Evolutionary conservation across 2,888 invertebrate species (phyloP), one percentile per base, ranked within the genome.

Genomic region (Drosophila fulvimacula): DNA sequence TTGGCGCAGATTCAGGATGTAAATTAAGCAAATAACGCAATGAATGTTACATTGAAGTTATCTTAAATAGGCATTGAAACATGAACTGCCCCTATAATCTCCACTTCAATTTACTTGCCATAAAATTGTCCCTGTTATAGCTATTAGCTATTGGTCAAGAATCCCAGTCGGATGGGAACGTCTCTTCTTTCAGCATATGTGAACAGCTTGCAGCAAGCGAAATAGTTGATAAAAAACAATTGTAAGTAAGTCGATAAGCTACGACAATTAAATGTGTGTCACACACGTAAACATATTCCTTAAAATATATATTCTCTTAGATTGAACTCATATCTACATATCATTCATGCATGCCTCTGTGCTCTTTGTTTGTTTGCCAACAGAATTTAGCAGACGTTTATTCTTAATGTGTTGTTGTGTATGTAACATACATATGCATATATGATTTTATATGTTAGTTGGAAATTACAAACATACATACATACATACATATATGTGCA

Each of bases 361-460:
- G 7, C 57, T 55, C 59, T 76, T 69, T 79, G 76, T 70, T 61
- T 65, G 61, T 61, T 71, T 82, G 86, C 68, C 77, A 79, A 74
- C 59, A 79, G 62, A 59, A 55, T 71, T 74, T 67, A 36, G 77
- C 76, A 76, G 78, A 68, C 67, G 62, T 66, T 71, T 60, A 21
- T 24, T 51, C 21, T 57, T 60, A 41, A 44, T 56, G 34, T 66
- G 42, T 46, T 61, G 38, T 36, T 39, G 21, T 3, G 46, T 41
- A 34, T 55, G 17, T 38, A 27, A 27, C 1, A 19, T 19, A 19
- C 3, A 19, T 21, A 6, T 19, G 5, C 3, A 41, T 13, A 27
- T 27, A 3, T 6, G n/a, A 2, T 27, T 7, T 17, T 17, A 24
- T 46, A 21, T 19, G 9, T 3, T 27, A 21, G 36, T 19, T 11